Conservation (phyloP, 2,113 vertebrate species). For the Clarias magur region DNA sequence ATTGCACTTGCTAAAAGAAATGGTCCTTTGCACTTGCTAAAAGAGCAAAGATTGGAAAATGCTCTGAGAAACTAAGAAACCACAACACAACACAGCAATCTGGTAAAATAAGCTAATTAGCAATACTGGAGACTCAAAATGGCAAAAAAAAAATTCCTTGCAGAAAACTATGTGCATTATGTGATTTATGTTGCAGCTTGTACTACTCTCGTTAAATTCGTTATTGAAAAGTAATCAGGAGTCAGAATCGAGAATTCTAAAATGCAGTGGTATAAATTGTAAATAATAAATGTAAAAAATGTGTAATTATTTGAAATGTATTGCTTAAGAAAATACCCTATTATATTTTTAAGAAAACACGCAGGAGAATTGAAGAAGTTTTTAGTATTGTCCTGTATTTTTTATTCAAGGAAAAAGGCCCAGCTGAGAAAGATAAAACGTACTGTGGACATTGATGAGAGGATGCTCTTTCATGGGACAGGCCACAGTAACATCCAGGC, state of each 20-base stretch:
- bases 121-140: background rate
- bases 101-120: background rate
- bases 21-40: background rate
- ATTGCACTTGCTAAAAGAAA: background rate
- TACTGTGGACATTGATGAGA: conserved; percentile 82
- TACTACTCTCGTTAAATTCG: background rate
- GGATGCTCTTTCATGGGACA: conserved; percentile 97
- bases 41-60: background rate
- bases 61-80: background rate
- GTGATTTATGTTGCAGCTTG: background rate
- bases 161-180: background rate
- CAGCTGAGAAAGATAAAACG: conserved; percentile 91
- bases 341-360: background rate
- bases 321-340: background rate
- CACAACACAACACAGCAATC: background rate
- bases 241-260: background rate
- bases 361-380: background rate
- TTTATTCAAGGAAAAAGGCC: conserved; percentile 84
- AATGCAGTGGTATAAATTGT: background rate
- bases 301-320: background rate
- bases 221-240: background rate
- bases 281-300: background rate
- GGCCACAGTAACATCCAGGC: conserved; percentile 92
- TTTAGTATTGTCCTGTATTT: conserved; percentile 17
- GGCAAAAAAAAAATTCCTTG: background rate